Evolutionary conservation across 1,140 invertebrate species (phyloP).

Genomic region (Ridgeia piscesae): DNA sequence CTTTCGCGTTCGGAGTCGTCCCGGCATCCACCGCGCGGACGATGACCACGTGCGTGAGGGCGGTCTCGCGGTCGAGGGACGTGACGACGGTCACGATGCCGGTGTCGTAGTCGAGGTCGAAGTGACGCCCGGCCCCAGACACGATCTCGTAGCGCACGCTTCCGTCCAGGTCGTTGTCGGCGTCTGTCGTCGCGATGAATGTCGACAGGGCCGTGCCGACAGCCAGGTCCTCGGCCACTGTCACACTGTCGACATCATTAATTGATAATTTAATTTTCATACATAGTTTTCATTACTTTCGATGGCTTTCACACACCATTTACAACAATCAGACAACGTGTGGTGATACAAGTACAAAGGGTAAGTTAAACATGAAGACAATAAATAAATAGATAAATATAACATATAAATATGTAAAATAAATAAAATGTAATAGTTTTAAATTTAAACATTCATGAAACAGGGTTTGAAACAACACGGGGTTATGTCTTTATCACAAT

Average conservation of each 20-base stretch:
- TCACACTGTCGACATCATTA: conserved; percentile 12
- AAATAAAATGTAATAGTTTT: no score
- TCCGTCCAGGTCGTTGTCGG: conserved; percentile 37
- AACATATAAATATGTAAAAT: no score
- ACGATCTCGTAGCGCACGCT: conserved; percentile 36
- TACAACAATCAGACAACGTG: no score
- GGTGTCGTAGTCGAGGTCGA: conserved; percentile 36
- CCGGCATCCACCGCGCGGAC: neutral
- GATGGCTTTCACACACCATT: no score
- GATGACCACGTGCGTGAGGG: neutral
- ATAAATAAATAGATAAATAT: no score
- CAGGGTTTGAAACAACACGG: no score
- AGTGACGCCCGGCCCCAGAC: conserved; percentile 33
- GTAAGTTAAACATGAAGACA: no score
- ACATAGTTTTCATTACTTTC: no score
- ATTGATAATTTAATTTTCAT: no score
- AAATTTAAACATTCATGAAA: no score
- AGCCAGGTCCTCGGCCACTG: conserved; percentile 38
- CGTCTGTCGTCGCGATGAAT: conserved; percentile 37
- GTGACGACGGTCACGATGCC: conserved; percentile 26
- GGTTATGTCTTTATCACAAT: no score
- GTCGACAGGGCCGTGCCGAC: conserved; percentile 36
- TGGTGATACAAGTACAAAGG: no score
- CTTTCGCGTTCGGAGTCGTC: neutral
- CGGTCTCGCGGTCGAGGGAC: neutral